Evolutionary conservation across 2,113 vertebrate genomes (phyloP).

Genomic region (Odontesthes bonariensis): DNA sequence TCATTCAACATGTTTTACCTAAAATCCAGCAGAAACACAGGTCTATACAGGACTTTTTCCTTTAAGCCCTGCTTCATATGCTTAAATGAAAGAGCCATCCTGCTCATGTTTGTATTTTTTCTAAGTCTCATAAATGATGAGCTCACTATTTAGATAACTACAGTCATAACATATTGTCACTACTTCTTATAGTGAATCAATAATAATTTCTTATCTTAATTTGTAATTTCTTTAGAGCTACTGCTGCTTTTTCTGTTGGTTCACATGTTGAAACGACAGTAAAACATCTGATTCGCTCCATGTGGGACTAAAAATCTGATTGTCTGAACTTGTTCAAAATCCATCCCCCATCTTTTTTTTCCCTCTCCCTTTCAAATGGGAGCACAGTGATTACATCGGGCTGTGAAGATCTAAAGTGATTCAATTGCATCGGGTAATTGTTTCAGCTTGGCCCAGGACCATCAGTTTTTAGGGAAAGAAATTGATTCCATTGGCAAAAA

Average conservation of each 20-base stretch:
- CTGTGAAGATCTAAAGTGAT: constrained; percentile 48
- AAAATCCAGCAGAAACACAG: too few species aligned
- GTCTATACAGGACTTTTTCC: too few species aligned
- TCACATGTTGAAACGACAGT: constrained; percentile 1
- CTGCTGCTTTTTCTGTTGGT: background rate
- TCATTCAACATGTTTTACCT: too few species aligned
- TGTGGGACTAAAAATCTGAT: constrained; percentile 19
- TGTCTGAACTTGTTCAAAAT: constrained; percentile 27
- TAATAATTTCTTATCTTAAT: background rate
- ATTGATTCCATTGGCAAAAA: constrained; percentile 64
- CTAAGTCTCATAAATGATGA: background rate
- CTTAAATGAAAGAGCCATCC: too few species aligned
- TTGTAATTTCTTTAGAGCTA: background rate
- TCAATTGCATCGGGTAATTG: constrained; percentile 52
- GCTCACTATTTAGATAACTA: background rate
- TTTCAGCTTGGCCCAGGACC: constrained; percentile 34
- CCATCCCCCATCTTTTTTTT: constrained; percentile 7
- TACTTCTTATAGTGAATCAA: background rate
- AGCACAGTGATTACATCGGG: constrained; percentile 20
- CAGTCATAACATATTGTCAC: background rate
- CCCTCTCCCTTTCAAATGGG: constrained; percentile 21
- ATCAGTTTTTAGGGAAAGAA: constrained; percentile 48
- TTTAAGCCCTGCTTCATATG: too few species aligned
- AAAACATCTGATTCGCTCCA: constrained; percentile 7
- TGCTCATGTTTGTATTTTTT: too few species aligned